Evolutionary conservation across 2,113 vertebrate species (phyloP), one percentile per base, ranked within the genome.

Genomic region (Cervus canadensis): DNA sequence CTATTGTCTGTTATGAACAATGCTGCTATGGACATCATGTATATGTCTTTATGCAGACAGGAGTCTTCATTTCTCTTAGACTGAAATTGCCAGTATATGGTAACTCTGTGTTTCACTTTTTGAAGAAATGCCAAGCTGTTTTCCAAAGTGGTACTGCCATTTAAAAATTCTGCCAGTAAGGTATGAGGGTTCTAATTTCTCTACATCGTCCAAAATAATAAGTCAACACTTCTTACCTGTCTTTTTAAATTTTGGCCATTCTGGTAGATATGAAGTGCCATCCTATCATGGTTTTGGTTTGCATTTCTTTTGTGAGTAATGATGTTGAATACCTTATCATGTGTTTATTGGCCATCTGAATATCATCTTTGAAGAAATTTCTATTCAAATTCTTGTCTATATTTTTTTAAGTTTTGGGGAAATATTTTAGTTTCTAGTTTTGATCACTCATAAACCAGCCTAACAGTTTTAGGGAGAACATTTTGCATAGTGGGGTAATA

Each of bases 381-480:
- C 64, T 36, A 5, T 71, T 71, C n/a, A 71, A 71, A 8, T 71
- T 71, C 33, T 59, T 93, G 36, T 13, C 48, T 26, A 10, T 48
- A 79, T 57, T 76, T 92, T 59, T 25, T 17, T 43, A 78, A 76
- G 26, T 71, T 30, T 28, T 81, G 45, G 23, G 54, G 62, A 92
- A 94, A 89, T 43, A 94, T 92, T 86, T 84, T 91, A 76, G 43
- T n/a, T 88, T 89, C 64, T 87, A 71, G 33, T 86, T 96, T 76
- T 79, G 54, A 40, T 95, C 11, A 45, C 87, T 92, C 48, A 67
- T 50, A 92, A 71, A 56, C n/a, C 45, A 92, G 8, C 26, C 52
- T 83, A 78, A 11, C 50, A 62, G 28, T 84, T 87, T 74, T 83
- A 91, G 60, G 14, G 40, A 60, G 50, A 96, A 43, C 11, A 60